Percentiles rank a stretch among this genome's conserved stretches.
phyloP scores from a whole-genome alignment of 2,888 invertebrate species.

The Strigamia transsilvanica region DNA sequence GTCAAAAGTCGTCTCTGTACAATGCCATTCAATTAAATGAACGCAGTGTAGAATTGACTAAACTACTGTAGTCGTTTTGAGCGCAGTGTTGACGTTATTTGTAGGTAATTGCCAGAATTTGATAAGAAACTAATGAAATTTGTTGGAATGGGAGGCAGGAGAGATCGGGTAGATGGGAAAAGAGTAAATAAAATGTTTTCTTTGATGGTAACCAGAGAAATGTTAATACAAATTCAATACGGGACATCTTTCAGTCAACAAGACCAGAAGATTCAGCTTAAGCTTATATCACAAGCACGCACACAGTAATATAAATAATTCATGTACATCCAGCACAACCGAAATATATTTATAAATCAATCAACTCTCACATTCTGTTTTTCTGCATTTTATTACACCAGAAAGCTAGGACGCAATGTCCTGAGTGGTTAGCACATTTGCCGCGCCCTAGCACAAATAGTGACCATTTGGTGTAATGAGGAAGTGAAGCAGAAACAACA shows the following conservation, averaged over 20 bases:
- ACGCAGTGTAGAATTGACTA: no score
- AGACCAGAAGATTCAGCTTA: no score
- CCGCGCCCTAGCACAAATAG: not conserved
- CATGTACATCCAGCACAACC: no score
- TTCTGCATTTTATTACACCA: not conserved
- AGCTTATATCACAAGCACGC: no score
- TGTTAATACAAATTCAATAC: not conserved
- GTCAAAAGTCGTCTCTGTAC: no score
- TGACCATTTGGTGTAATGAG: slow-evolving; percentile 13
- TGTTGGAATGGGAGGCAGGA: no score
- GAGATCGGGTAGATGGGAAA: not conserved
- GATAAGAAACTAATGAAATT: no score
- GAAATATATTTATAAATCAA: not conserved
- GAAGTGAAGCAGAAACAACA: slow-evolving; percentile 23
- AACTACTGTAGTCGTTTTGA: no score
- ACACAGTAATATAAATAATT: no score
- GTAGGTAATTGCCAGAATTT: no score
- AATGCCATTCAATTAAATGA: no score
- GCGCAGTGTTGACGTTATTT: no score
- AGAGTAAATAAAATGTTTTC: not conserved
- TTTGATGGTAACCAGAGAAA: not conserved
- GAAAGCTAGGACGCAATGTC: not conserved
- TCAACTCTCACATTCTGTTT: not conserved
- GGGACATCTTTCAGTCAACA: not conserved
- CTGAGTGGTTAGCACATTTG: slow-evolving; percentile 20